phyloP scores from a whole-genome alignment of 2,888 invertebrate species.

The Stramonita haemastoma region DNA sequence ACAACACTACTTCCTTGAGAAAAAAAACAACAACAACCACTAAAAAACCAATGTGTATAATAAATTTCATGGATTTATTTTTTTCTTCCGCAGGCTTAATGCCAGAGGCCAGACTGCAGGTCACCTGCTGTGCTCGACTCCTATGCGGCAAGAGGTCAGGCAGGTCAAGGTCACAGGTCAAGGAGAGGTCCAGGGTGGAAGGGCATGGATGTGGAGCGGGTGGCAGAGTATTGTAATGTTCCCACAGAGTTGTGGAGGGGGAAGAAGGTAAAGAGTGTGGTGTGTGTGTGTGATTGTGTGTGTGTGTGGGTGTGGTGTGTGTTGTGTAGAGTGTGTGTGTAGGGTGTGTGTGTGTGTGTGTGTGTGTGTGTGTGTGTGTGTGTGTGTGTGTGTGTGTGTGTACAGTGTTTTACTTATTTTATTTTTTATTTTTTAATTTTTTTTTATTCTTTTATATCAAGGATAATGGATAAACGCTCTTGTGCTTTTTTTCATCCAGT shows the following conservation, averaged over 20 bases:
- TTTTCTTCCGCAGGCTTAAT: not conserved
- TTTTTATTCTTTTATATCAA: no score
- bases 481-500: no score
- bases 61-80: no score
- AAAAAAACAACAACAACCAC: not conserved
- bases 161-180: not conserved
- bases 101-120: not conserved
- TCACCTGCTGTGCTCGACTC: not conserved
- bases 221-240: constrained; percentile 59
- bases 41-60: no score
- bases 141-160: not conserved
- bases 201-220: constrained; percentile 36
- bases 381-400: no score
- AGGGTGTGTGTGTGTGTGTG: no score
- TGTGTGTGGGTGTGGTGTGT: not conserved
- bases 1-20: no score
- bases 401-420: no score
- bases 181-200: not conserved
- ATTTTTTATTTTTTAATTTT: no score
- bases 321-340: no score
- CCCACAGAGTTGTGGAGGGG: constrained; percentile 47
- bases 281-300: not conserved
- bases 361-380: no score
- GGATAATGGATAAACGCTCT: no score
- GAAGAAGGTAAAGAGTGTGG: constrained; percentile 58